Evolutionary conservation across 2,113 vertebrate genomes (phyloP), one percentile per base, ranked within the genome.

Genomic region (Epinephelus lanceolatus): DNA sequence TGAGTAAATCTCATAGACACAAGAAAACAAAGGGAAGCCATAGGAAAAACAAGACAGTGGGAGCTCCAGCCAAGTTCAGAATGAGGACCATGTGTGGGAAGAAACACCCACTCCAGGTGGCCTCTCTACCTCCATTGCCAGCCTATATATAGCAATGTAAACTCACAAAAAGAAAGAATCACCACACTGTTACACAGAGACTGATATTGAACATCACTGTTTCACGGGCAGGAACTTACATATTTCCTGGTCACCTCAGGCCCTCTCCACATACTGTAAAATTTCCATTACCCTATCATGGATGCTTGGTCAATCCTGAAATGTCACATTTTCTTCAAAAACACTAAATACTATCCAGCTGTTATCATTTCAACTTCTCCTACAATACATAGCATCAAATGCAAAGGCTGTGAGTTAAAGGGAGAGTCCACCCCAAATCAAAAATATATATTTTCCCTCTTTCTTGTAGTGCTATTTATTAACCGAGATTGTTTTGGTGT

Each of bases 71-170:
- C 80, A 79, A 84, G 78, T 86, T 90, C 81, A 92, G 67, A 85
- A 73, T 45, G 47, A 90, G 75, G 65, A 81, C 25, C 14, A 51
- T 80, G 90, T 91, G 94, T 92, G 87, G 93, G 93, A 83, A 89
- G 87, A 89, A 63, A 90, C 85, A 77, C 91, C 90, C 83, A 90
- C 91, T 84, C 83, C 74, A 86, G 70, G 76, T 87, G 88, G 79
- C 85, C 87, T 89, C 66, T 68, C 59, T 85, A 76, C 78, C 78
- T 81, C 49, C 40, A 62, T 7, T 11, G 45, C 18, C 53, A 71
- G 77, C 61, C 56, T 82, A 72, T 81, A 88, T 62, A 79, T 69
- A 76, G 72, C 57, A 7, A 78, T 65, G 25, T 56, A 71, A 88
- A 80, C 60, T 33, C 65, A 76, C 52, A 55, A 47, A 53, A 21